Percentiles rank a stretch among this genome's conserved stretches.
Conservation (phyloP, 2,888 invertebrate genomes). For the Gibbula magus region DNA sequence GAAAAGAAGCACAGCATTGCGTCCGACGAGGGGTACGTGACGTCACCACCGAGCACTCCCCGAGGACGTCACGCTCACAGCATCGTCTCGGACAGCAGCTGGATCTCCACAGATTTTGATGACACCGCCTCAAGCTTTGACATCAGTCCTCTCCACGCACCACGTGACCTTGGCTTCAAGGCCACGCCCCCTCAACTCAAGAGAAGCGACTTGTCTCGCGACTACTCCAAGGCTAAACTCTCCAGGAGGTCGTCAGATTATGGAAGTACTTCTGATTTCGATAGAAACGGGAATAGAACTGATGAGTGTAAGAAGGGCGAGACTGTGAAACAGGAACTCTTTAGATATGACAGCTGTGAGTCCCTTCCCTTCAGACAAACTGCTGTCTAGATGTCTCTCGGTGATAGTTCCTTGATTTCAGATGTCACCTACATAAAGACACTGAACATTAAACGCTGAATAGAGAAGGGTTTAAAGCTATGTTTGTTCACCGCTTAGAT, state of each 20-base stretch:
- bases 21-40: conserved; percentile 18
- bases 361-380: neutral
- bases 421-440: no score
- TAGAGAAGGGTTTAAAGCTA: no score
- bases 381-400: neutral
- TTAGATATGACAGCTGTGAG: neutral
- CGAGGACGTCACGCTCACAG: neutral
- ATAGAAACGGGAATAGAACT: neutral
- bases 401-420: neutral
- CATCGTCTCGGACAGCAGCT: conserved; percentile 10
- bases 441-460: no score
- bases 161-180: neutral
- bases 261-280: neutral
- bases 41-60: conserved; percentile 5
- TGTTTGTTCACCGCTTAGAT: no score
- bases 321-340: neutral
- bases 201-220: neutral
- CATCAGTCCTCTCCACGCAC: neutral
- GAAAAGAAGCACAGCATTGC: conserved; percentile 12
- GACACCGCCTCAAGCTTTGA: conserved; percentile 4
- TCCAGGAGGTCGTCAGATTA: neutral
- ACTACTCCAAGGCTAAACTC: neutral
- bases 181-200: neutral
- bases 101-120: conserved; percentile 19
- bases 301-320: neutral